Conservation (phyloP, 2,797 vertebrate genomes). For the Manis javanica region DNA sequence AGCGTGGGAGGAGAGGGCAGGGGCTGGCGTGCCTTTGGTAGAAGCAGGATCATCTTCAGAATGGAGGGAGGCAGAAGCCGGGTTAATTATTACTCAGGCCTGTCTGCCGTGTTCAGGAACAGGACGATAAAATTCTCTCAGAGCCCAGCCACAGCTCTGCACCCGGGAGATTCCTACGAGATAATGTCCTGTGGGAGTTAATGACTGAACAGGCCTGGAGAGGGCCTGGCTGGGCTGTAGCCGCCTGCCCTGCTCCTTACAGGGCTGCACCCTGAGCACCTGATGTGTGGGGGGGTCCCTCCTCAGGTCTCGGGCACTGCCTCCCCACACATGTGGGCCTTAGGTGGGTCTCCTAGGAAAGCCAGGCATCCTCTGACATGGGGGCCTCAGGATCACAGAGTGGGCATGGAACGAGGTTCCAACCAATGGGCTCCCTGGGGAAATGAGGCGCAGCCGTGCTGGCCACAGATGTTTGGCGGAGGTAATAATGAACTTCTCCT, state of each 20-base stretch:
- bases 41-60: slow-evolving; percentile 43
- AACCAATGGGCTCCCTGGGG: neutral
- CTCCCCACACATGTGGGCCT: neutral
- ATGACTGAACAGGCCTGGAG: neutral
- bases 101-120: neutral
- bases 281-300: neutral
- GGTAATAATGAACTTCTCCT: neutral
- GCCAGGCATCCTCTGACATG: fast-evolving
- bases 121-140: neutral
- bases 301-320: fast-evolving
- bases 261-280: fast-evolving
- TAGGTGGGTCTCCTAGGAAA: fast-evolving
- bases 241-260: fast-evolving
- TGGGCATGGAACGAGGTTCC: fast-evolving
- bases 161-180: neutral
- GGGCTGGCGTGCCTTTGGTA: slow-evolving; percentile 54
- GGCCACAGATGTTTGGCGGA: slow-evolving; percentile 44
- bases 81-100: neutral
- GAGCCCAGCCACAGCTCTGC: neutral
- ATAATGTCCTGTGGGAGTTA: neutral
- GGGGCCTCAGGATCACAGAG: fast-evolving
- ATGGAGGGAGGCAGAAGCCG: neutral
- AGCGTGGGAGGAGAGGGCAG: slow-evolving; percentile 67
- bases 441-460: fast-evolving
- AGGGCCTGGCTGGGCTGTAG: fast-evolving